These are phyloP conservation scores for Dermochelys coriacea DNA, from an alignment of 2,797 vertebrate species.

Conservation along the genomic window DNA sequence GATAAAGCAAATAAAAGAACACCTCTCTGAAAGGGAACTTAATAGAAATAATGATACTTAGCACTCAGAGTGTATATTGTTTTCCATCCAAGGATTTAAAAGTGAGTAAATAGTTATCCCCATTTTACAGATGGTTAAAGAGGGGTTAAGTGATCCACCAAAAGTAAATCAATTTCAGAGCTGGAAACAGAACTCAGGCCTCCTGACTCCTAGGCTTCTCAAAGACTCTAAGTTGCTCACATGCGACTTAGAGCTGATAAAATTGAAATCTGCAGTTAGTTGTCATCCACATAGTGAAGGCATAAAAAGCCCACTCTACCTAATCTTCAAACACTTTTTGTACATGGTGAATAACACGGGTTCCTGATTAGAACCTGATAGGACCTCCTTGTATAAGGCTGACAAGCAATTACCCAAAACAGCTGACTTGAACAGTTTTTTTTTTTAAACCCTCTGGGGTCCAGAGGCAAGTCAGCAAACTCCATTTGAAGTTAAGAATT, in stretches of 20 bases:
- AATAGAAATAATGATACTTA: not conserved
- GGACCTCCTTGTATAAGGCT: not conserved
- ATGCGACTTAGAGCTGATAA: not conserved
- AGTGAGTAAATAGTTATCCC: not conserved
- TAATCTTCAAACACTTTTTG: not conserved
- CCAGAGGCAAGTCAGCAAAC: not conserved
- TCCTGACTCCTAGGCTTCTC: not conserved
- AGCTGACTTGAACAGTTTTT: not conserved
- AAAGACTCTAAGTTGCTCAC: not conserved
- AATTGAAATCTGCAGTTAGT: not conserved
- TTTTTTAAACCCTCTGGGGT: not conserved
- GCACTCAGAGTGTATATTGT: not conserved
- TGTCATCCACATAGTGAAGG: not conserved
- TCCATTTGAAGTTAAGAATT: not conserved
- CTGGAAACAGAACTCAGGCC: fast-evolving
- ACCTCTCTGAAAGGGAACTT: not conserved
- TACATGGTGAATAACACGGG: not conserved
- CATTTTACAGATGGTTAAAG: not conserved
- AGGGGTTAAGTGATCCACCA: not conserved
- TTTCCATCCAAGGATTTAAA: not conserved
- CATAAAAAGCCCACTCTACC: not conserved
- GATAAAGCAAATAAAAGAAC: not conserved
- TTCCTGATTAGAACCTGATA: not conserved
- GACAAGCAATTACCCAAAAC: not conserved
- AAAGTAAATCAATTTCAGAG: not conserved